Percentiles rank a stretch among this genome's conserved stretches.
phyloP scores from a whole-genome alignment of 1,140 invertebrate genomes.

The Drosophila erecta region DNA sequence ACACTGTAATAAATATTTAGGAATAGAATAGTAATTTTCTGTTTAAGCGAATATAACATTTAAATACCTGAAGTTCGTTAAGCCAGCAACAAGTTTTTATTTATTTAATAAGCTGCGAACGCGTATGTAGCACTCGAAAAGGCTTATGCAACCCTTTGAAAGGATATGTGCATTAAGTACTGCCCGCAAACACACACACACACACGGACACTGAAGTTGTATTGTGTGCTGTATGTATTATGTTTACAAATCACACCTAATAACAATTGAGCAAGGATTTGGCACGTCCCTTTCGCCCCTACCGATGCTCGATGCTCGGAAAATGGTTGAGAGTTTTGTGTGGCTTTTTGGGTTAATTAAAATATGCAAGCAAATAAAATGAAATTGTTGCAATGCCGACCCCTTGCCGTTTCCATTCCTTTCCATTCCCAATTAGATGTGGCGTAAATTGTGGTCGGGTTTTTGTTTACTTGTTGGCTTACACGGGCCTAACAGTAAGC shows the following conservation, averaged over 20 bases:
- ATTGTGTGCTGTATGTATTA: conserved; percentile 50
- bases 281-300: conserved; percentile 42
- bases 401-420: neutral
- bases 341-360: conserved; percentile 80
- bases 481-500: conserved; percentile 31
- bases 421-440: conserved; percentile 55
- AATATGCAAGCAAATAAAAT: conserved; percentile 67
- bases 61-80: neutral
- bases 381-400: conserved; percentile 46
- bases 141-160: neutral
- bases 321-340: conserved; percentile 68
- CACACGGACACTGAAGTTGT: neutral
- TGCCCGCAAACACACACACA: conserved; percentile 5
- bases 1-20: no score
- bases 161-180: conserved; percentile 8
- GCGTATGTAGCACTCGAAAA: neutral
- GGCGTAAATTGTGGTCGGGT: conserved; percentile 65
- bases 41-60: no score
- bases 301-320: neutral
- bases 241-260: conserved; percentile 81
- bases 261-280: conserved; percentile 74
- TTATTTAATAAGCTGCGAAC: no score
- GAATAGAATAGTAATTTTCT: no score
- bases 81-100: no score
- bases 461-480: conserved; percentile 41